phyloP scores from a whole-genome alignment of 2,113 vertebrate species.

The Pongo abelii region DNA sequence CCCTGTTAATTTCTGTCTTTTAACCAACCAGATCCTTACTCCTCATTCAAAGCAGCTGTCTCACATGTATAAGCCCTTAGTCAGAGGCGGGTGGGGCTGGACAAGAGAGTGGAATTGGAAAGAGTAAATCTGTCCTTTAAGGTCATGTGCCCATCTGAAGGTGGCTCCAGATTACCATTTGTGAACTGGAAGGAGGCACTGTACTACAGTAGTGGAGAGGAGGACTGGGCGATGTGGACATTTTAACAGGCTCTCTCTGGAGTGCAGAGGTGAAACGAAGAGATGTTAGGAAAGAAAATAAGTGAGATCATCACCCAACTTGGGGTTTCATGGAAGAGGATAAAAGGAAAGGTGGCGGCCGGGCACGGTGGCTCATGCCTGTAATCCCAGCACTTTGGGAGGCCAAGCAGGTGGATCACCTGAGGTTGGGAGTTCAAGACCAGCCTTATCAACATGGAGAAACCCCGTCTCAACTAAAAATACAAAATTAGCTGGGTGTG shows the following conservation, averaged over 20 bases:
- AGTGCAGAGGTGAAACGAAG: neutral
- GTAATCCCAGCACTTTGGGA: too few species aligned
- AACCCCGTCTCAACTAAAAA: too few species aligned
- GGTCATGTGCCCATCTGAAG: neutral
- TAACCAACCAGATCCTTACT: neutral
- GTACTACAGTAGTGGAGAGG: neutral
- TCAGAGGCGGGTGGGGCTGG: neutral
- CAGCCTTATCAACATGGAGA: too few species aligned
- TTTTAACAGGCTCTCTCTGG: neutral
- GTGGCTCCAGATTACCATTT: neutral
- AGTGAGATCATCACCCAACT: neutral
- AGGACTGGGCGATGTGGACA: neutral
- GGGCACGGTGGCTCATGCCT: too few species aligned
- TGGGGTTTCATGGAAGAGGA: neutral
- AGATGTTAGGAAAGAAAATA: constrained; percentile 40
- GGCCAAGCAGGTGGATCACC: too few species aligned
- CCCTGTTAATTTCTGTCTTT: constrained; percentile 57
- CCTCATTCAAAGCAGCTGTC: constrained; percentile 14
- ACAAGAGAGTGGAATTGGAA: neutral
- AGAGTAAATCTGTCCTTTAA: constrained; percentile 13
- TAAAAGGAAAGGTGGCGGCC: neutral
- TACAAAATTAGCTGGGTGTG: too few species aligned
- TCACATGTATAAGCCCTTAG: constrained; percentile 2
- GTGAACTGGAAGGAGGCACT: neutral
- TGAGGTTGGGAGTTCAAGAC: too few species aligned